Conservation (phyloP, 2,113 vertebrate genomes). For the Eidolon helvum region DNA sequence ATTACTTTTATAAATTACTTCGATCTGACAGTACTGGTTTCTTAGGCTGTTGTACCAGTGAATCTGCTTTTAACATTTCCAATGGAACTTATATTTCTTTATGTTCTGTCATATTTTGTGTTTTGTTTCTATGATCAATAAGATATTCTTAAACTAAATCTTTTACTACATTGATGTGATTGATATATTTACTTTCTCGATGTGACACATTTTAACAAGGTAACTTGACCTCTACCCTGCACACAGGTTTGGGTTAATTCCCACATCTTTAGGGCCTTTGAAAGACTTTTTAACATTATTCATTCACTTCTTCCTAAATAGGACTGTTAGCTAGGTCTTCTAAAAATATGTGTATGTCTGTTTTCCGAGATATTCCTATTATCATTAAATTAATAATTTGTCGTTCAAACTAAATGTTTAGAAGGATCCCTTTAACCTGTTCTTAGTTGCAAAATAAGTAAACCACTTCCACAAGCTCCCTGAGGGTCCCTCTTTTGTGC, state of each 20-base stretch:
- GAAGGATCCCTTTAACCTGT: background rate
- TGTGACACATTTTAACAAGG: background rate
- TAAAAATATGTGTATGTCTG: background rate
- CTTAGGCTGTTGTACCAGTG: background rate
- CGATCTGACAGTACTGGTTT: background rate
- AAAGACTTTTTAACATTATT: background rate
- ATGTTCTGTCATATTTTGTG: constrained; percentile 26
- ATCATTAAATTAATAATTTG: constrained; percentile 19
- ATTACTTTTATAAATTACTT: background rate
- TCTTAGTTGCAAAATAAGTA: background rate
- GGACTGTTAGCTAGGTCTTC: background rate
- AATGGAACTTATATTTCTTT: background rate
- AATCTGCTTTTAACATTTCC: constrained; percentile 20
- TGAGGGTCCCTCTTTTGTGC: background rate
- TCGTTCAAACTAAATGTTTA: constrained; percentile 15
- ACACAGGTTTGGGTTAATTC: background rate
- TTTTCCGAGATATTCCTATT: constrained; percentile 1
- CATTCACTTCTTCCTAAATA: background rate
- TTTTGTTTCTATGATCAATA: background rate
- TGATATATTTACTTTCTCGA: background rate
- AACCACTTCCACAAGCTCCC: background rate
- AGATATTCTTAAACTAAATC: constrained; percentile 2
- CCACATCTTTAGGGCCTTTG: background rate
- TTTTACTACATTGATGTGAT: background rate
- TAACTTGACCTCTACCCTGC: background rate